Percentiles rank a stretch among this genome's conserved stretches.
Conservation (phyloP, 2,888 invertebrate species). For the Stramonita haemastoma region DNA sequence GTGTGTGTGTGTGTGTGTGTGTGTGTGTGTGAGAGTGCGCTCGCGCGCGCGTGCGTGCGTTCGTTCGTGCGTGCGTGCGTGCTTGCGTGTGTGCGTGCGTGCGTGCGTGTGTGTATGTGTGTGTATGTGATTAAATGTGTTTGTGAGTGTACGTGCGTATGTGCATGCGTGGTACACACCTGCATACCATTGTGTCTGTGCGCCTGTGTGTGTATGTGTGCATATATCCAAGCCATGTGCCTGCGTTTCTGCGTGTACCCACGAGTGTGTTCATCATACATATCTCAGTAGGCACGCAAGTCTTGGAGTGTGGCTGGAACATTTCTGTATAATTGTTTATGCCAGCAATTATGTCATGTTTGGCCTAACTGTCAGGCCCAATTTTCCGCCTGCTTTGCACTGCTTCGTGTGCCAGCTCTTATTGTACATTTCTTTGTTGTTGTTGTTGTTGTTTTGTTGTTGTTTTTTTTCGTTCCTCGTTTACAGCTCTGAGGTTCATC, state of each 20-base stretch:
- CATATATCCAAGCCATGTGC: background rate
- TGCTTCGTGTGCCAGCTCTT: too few relatives aligned
- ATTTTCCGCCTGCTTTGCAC: too few relatives aligned
- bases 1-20: too few relatives aligned
- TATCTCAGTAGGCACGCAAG: background rate
- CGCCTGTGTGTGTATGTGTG: background rate
- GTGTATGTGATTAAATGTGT: background rate
- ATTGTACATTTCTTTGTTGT: too few relatives aligned
- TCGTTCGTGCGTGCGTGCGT: slow-evolving; percentile 8
- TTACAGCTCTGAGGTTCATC: too few relatives aligned
- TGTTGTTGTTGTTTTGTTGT: too few relatives aligned
- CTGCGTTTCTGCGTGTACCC: background rate
- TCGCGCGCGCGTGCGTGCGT: background rate
- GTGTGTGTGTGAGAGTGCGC: background rate
- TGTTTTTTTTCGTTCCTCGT: too few relatives aligned
- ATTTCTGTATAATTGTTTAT: background rate
- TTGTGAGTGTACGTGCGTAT: background rate
- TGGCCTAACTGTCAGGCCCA: too few relatives aligned
- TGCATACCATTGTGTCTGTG: background rate
- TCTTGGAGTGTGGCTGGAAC: background rate
- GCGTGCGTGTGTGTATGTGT: background rate
- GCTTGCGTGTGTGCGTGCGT: background rate
- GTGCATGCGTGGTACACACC: background rate
- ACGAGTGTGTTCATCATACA: background rate
- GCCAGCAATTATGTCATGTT: background rate